phyloP scores from a whole-genome alignment of 2,113 vertebrate species.

The Chaenogobius annularis region DNA sequence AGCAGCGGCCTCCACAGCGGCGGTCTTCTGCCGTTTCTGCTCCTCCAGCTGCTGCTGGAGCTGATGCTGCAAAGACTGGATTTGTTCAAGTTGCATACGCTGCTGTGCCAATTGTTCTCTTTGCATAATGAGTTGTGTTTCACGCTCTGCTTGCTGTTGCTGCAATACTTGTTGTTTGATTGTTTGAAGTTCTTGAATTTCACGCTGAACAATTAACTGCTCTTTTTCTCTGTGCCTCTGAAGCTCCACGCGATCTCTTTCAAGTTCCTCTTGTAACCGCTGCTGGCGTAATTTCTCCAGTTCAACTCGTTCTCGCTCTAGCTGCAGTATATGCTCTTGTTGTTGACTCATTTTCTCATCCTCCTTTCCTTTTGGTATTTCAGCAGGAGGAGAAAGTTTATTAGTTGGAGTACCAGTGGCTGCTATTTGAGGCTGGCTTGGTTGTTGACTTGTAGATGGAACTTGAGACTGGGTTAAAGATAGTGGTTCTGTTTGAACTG shows the following conservation, averaged over 20 bases:
- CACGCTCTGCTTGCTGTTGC: constrained; percentile 94
- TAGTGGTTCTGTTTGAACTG: constrained; percentile 72
- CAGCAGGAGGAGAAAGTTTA: constrained; percentile 65
- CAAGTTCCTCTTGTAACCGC: constrained; percentile 93
- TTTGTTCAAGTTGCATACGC: constrained; percentile 94
- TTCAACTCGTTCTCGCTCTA: constrained; percentile 93
- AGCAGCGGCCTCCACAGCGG: constrained; percentile 84
- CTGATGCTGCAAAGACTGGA: constrained; percentile 96
- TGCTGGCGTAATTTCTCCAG: constrained; percentile 92
- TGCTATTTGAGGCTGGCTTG: constrained; percentile 56
- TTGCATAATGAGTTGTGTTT: constrained; percentile 92
- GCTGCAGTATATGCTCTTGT: constrained; percentile 91
- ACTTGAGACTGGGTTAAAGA: constrained; percentile 67
- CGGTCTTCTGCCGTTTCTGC: constrained; percentile 92
- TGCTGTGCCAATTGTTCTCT: constrained; percentile 97
- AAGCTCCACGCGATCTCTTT: constrained; percentile 90
- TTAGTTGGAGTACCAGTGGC: constrained; percentile 31
- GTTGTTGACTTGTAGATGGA: constrained; percentile 53
- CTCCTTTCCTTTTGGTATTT: constrained; percentile 83
- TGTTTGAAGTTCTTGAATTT: constrained; percentile 94
- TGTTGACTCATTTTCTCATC: constrained; percentile 91
- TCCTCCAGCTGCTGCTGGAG: constrained; percentile 96
- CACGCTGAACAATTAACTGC: constrained; percentile 92
- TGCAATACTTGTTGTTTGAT: constrained; percentile 98
- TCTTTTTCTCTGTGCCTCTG: constrained; percentile 96